Evolutionary conservation across 1,140 invertebrate species (phyloP).

Genomic region (Cotesia typhae): DNA sequence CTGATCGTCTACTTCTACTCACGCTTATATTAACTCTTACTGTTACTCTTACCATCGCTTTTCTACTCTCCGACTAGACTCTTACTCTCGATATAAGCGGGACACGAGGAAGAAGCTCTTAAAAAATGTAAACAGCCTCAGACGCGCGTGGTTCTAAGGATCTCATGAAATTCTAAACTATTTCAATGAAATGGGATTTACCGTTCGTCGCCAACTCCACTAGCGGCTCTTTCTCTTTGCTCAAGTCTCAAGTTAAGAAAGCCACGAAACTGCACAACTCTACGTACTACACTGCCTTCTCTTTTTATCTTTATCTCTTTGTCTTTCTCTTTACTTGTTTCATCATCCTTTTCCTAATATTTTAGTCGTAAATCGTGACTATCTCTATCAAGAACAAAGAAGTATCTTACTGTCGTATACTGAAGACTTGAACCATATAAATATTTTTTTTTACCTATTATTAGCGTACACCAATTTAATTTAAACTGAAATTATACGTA

Average conservation of each 20-base stretch:
- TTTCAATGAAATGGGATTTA: slow-evolving; percentile 57
- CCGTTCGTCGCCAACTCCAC: slow-evolving; percentile 42
- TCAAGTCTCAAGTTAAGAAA: slow-evolving; percentile 34
- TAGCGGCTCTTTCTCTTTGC: slow-evolving; percentile 20
- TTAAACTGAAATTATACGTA: too few relatives aligned
- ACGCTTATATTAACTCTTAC: too few relatives aligned
- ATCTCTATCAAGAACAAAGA: neutral
- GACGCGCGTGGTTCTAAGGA: slow-evolving; percentile 20
- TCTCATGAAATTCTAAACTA: slow-evolving; percentile 58
- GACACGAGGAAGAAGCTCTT: slow-evolving; percentile 14
- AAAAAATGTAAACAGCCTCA: slow-evolving; percentile 35
- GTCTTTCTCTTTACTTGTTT: slow-evolving; percentile 15
- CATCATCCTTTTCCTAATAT: slow-evolving; percentile 7
- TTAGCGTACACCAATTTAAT: too few relatives aligned
- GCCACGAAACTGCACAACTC: slow-evolving; percentile 35
- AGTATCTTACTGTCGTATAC: too few relatives aligned
- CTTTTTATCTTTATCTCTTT: slow-evolving; percentile 26
- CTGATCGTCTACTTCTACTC: slow-evolving; percentile 28
- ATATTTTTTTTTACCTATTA: too few relatives aligned
- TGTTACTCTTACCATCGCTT: too few relatives aligned
- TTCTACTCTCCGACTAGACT: neutral
- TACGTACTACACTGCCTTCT: slow-evolving; percentile 19
- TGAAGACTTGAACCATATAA: too few relatives aligned
- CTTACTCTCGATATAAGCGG: neutral
- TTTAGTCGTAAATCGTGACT: neutral